Evolutionary conservation across 2,113 vertebrate species (phyloP).

Genomic region (Eurystomus gularis): DNA sequence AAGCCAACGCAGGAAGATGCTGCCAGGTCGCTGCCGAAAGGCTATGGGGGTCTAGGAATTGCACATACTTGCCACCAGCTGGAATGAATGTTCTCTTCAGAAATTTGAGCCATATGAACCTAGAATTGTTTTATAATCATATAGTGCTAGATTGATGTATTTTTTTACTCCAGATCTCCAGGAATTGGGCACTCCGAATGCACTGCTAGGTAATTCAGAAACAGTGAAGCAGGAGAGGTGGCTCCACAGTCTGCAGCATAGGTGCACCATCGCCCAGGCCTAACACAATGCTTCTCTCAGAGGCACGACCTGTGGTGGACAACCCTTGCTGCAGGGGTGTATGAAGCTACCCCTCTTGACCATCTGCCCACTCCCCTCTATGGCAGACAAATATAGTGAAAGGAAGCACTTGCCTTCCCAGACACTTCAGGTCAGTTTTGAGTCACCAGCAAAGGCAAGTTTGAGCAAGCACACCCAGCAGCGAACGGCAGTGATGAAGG

Average conservation of each 20-base stretch:
- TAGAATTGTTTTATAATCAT: not conserved
- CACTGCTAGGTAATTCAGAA: not conserved
- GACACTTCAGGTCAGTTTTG: not conserved
- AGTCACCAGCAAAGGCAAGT: not conserved
- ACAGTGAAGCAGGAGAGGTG: not conserved
- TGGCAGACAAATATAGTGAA: not conserved
- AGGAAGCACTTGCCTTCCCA: rapidly evolving
- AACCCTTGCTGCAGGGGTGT: not conserved
- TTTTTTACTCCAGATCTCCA: not conserved
- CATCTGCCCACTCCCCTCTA: not conserved
- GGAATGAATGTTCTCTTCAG: not conserved
- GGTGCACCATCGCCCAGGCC: not conserved
- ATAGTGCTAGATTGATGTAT: not conserved
- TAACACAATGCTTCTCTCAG: not conserved
- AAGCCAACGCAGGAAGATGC: not conserved
- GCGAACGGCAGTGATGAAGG: not conserved
- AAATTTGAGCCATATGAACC: not conserved
- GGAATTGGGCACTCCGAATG: rapidly evolving
- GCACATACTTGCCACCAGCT: not conserved
- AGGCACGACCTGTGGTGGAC: not conserved
- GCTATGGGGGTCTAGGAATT: not conserved
- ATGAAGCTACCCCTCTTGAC: not conserved
- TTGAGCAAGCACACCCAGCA: not conserved
- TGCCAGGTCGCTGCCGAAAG: not conserved
- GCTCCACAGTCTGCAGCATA: not conserved